Percentiles rank a stretch among this genome's conserved stretches.
These are phyloP conservation scores for Scaptomyza reducta DNA, from an alignment of 2,888 invertebrate species.

Conservation along the genomic window DNA sequence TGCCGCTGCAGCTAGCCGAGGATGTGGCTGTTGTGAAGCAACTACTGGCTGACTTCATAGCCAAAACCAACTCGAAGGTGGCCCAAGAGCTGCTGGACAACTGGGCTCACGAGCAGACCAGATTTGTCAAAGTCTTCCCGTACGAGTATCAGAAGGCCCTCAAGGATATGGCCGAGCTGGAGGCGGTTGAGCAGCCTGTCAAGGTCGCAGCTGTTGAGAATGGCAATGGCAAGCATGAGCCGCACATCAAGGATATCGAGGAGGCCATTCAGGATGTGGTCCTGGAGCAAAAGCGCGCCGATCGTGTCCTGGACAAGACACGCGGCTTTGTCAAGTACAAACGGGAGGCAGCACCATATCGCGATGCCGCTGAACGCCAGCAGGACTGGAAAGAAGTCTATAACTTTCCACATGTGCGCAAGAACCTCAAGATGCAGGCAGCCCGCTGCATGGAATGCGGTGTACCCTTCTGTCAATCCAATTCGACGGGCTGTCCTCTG, in stretches of 20 bases:
- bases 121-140: constrained; percentile 98
- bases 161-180: constrained; percentile 86
- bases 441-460: constrained; percentile 99
- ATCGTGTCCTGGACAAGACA: constrained; percentile 92
- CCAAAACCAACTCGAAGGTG: constrained; percentile 94
- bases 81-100: constrained; percentile 91
- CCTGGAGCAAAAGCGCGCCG: constrained; percentile 91
- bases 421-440: constrained; percentile 95
- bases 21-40: constrained; percentile 91
- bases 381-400: constrained; percentile 99
- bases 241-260: constrained; percentile 92
- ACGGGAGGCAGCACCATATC: constrained; percentile 93
- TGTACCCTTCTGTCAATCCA: constrained; percentile 98
- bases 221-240: constrained; percentile 84
- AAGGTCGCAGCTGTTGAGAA: constrained; percentile 76
- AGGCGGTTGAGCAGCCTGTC: constrained; percentile 63
- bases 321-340: constrained; percentile 98
- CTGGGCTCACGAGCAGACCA: constrained; percentile 90
- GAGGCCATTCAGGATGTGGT: constrained; percentile 92
- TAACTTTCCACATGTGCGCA: constrained; percentile 92
- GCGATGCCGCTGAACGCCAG: constrained; percentile 92
- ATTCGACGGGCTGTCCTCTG: constrained; percentile 96
- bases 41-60: constrained; percentile 92
- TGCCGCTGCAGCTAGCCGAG: constrained; percentile 90
- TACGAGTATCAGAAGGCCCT: constrained; percentile 97